Conservation (phyloP, 2,797 vertebrate species). For the Ctenopoma kingsleyae region DNA sequence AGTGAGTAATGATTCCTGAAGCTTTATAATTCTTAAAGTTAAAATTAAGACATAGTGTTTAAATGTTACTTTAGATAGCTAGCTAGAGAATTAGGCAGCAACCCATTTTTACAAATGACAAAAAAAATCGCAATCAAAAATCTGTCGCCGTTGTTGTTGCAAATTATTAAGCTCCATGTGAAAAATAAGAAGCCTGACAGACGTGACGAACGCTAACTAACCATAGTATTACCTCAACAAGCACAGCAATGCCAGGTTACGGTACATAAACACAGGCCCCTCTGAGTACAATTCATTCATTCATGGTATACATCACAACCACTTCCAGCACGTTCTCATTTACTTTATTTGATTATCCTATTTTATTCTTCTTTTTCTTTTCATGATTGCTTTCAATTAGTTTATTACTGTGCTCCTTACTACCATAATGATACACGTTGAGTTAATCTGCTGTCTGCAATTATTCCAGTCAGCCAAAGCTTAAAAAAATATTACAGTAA, state of each 20-base stretch:
- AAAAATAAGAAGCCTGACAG: neutral
- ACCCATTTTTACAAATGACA: neutral
- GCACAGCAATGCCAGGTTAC: constrained; percentile 11
- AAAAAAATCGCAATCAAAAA: neutral
- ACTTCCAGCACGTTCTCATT: constrained; percentile 30
- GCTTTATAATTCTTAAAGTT: too few relatives aligned
- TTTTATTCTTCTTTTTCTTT: constrained; percentile 28
- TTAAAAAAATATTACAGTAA: constrained; percentile 14
- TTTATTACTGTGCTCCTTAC: constrained; percentile 35
- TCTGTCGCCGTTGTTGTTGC: neutral
- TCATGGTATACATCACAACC: constrained; percentile 26
- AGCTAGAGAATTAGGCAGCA: neutral
- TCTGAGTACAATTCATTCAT: constrained; percentile 34
- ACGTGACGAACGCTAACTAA: neutral
- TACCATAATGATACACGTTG: constrained; percentile 38
- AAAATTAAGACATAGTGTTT: neutral
- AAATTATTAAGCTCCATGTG: neutral
- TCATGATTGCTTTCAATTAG: constrained; percentile 33
- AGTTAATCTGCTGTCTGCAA: constrained; percentile 29
- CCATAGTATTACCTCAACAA: constrained; percentile 9
- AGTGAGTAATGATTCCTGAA: neutral
- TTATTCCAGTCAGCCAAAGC: constrained; percentile 32
- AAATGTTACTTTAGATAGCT: neutral
- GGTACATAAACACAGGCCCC: constrained; percentile 22
- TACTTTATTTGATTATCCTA: constrained; percentile 38